Base-by-base conservation (phyloP, 2,797 vertebrate genomes). In the Pteronotus mesoamericanus region DNA sequence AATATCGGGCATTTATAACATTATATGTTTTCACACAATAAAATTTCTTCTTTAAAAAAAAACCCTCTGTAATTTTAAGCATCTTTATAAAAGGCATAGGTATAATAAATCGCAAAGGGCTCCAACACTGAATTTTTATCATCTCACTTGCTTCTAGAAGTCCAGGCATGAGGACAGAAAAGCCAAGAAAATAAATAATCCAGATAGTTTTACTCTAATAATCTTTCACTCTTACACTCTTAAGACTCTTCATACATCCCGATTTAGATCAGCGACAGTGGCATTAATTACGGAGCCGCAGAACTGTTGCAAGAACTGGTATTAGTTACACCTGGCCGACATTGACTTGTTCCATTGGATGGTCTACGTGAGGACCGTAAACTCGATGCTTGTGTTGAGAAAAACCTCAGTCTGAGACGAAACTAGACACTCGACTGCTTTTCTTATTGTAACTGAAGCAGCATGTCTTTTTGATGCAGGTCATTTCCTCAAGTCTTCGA, bases 401-500 rank as follows among this genome's bases (percentile, higher is more conserved):
- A 86, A 85, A 93, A 69, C 6, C 18, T 85, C 78, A 26, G 29
- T n/a, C 86, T 95, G 77, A 88, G 46, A 92, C 19, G 29, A 88
- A 91, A 86, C 42, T 57, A 78, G 34, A n/a, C 29, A 14, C 16
- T 39, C 9, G 9, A 18, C 22, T 83, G 51, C 32, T 89, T 75
- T 57, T 15, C 22, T 89, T 78, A 71, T n/a, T 68, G 69, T 86
- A 12, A 12, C 19, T 89, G 37, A 91, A 94, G 89, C 3, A 80
- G 39, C 55, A 29, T 7, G 34, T 57, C 24, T 96, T 85, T 84
- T 32, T 61, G 64, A 94, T 11, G 51, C 0, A 46, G 37, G 34
- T 7, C 46, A 91, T 51, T 68, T 61, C 74, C 68, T 86, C n/a
- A 42, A 93, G 91, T 82, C 61, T 90, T 96, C 6, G 69, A 89